A percentile compares a stretch with the other conserved stretches of the same genome.
Evolutionary conservation across 2,888 invertebrate species (phyloP).

Genomic region (Drosophila meridiana): DNA sequence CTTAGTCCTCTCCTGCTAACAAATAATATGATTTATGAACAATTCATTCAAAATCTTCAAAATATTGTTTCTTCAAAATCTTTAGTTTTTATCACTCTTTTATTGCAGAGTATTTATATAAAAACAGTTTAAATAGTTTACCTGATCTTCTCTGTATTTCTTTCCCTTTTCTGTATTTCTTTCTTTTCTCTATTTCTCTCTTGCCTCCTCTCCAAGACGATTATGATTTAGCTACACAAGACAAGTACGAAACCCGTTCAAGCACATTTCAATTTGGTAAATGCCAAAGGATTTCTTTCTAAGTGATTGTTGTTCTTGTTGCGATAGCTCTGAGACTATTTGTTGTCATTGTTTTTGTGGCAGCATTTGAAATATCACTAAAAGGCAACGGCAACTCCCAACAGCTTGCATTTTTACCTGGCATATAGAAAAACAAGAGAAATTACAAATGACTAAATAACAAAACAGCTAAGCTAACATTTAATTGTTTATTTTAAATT

Average conservation of each 20-base stretch:
- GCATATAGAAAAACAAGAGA: constrained; percentile 11
- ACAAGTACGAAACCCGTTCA: constrained; percentile 11
- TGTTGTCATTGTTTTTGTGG: not conserved
- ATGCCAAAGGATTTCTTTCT: constrained; percentile 23
- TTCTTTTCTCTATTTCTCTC: too few relatives aligned
- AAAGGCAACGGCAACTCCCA: constrained; percentile 15
- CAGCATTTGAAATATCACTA: constrained; percentile 7
- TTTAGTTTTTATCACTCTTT: too few relatives aligned
- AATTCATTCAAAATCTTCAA: not conserved
- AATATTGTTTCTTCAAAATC: not conserved
- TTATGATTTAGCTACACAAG: not conserved
- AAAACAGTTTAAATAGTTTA: not conserved
- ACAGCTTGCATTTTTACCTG: constrained; percentile 2
- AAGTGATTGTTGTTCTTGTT: constrained; percentile 26
- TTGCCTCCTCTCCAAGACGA: not conserved
- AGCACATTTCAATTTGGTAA: constrained; percentile 42
- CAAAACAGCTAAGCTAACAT: not conserved
- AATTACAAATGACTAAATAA: constrained; percentile 1
- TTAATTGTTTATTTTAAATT: not conserved
- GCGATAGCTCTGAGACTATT: not conserved
- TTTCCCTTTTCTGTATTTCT: not conserved
- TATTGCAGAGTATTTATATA: not conserved
- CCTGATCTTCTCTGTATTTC: not conserved
- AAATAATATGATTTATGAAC: too few relatives aligned
- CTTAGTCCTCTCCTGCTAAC: too few relatives aligned